A percentile compares a stretch with the other conserved stretches of the same genome.
phyloP scores from a whole-genome alignment of 2,797 vertebrate genomes.

The Protonibea diacanthus region DNA sequence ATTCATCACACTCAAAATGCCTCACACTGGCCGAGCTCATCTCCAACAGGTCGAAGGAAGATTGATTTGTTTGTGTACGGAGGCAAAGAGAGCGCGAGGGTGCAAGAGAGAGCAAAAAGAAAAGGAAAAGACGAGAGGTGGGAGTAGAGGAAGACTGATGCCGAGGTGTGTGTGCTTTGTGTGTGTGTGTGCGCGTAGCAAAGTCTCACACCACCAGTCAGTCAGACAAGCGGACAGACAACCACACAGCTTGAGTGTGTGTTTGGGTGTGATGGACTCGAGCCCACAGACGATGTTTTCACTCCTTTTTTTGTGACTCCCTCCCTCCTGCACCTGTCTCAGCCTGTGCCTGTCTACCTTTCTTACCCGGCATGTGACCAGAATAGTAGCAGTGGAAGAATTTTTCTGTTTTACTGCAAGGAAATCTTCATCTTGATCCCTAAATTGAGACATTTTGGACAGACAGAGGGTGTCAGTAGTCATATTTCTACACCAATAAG shows the following conservation, averaged over 20 bases:
- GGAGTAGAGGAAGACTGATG: slow-evolving; percentile 23
- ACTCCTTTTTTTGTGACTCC: background rate
- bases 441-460: slow-evolving; percentile 5
- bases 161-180: slow-evolving; percentile 10
- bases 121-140: slow-evolving; percentile 30
- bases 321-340: slow-evolving; percentile 31
- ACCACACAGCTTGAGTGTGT: slow-evolving; percentile 7
- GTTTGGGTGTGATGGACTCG: slow-evolving; percentile 5
- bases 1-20: slow-evolving; percentile 70
- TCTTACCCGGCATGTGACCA: slow-evolving; percentile 35
- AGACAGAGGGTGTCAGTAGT: background rate
- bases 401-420: slow-evolving; percentile 20
- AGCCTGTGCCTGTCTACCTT: slow-evolving; percentile 6
- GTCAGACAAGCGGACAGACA: slow-evolving; percentile 24
- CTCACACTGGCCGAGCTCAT: slow-evolving; percentile 59
- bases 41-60: slow-evolving; percentile 68
- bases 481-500: background rate
- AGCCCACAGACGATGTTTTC: slow-evolving; percentile 22
- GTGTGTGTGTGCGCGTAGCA: slow-evolving; percentile 2
- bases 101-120: background rate
- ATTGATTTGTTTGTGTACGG: slow-evolving; percentile 77
- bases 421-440: background rate
- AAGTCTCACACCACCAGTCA: slow-evolving; percentile 19
- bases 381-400: slow-evolving; percentile 3
- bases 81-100: slow-evolving; percentile 23